Base-by-base conservation (phyloP, 2,113 vertebrate species). In the Lipophrys pholis region DNA sequence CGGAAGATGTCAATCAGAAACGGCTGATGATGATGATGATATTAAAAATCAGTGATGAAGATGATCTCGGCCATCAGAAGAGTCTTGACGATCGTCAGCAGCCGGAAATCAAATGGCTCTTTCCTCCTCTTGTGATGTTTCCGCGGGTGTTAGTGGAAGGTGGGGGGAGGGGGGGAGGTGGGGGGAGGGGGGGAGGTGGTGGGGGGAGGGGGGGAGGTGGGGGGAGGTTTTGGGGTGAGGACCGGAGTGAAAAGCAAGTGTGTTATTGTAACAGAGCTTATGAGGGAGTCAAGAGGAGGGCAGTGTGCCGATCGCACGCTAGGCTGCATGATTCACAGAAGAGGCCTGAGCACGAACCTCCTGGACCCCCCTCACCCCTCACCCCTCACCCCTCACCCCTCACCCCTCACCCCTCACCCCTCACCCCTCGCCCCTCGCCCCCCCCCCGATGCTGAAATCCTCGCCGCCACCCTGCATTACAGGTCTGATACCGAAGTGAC, bases 211-310 rank as follows among this genome's bases (percentile, higher is more conserved):
- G n/a, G n/a, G n/a, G n/a, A n/a, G n/a, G n/a, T n/a, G n/a, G n/a
- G n/a, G n/a, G n/a, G n/a, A n/a, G n/a, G n/a, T n/a, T 63, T 72
- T 11, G 56, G 81, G 83, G 83, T 81, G 67, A 67, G 69, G 79
- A 83, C 76, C 62, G 50, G 83, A 83, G 80, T 68, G 85, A 89
- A 84, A 89, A 66, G 87, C 80, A 88, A 92, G 85, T 84, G 70
- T 93, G 91, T 94, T 93, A 89, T 94, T 93, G 88, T 89, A 88
- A 81, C 81, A 83, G 81, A 92, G 91, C 91, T 93, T 89, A 91
- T 49, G 64, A 78, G 72, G 81, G 88, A 91, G 93, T 93, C 91
- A 93, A 69, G 77, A 80, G 65, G 78, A 90, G 91, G 91, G 85
- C 92, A 93, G 87, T 87, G 90, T 88, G 87, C 69, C 85, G 88